phyloP scores from a whole-genome alignment of 35 echinoderm and acorn worm genomes.

The Eucidaris tribuloides region DNA sequence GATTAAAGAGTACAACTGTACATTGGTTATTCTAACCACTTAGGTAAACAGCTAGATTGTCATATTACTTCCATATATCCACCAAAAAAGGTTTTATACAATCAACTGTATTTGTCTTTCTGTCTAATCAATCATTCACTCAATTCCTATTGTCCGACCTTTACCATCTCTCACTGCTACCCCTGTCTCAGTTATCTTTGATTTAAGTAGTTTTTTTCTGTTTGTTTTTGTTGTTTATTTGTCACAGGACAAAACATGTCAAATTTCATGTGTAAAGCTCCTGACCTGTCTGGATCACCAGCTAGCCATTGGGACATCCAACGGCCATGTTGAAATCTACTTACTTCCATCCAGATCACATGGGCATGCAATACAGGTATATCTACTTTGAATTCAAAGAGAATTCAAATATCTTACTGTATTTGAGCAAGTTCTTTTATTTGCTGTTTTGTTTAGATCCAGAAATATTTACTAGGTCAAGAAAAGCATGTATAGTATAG shows the following conservation, averaged over 20 bases:
- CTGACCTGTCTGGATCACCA: constrained; percentile 78
- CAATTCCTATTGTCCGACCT: neutral
- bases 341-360: constrained; percentile 77
- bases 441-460: too few relatives aligned
- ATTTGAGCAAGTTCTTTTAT: too few relatives aligned
- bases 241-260: constrained; percentile 65
- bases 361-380: constrained; percentile 71
- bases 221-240: constrained; percentile 3
- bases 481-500: too few relatives aligned
- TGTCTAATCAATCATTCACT: neutral
- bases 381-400: too few relatives aligned
- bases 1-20: too few relatives aligned
- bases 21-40: too few relatives aligned
- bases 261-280: constrained; percentile 73
- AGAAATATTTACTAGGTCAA: too few relatives aligned
- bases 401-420: too few relatives aligned
- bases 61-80: neutral
- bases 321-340: constrained; percentile 69
- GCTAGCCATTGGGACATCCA: constrained; percentile 78
- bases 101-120: neutral
- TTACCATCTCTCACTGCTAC: neutral
- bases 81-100: neutral
- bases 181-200: neutral
- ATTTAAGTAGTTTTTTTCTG: neutral
- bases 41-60: too few relatives aligned